Percentiles rank a stretch among this genome's conserved stretches.
These are phyloP conservation scores for Microctenopoma stevenorrisi DNA, from an alignment of 2,797 vertebrate genomes.

Conservation along the genomic window DNA sequence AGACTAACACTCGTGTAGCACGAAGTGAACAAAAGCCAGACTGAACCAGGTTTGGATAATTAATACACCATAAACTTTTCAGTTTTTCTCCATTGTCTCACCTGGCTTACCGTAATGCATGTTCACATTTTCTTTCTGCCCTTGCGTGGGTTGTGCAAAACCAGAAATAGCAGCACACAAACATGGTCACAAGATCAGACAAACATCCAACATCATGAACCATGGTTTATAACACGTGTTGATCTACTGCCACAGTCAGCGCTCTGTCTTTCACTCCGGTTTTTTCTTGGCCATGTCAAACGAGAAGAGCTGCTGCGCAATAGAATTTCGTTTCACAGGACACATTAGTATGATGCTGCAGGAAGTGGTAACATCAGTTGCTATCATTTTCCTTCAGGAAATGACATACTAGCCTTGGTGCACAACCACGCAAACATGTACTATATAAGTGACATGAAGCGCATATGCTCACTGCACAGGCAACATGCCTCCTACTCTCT, in stretches of 20 bases:
- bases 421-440: conserved; percentile 25
- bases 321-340: conserved; percentile 52
- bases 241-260: background rate
- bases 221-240: background rate
- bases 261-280: background rate
- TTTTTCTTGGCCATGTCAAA: background rate
- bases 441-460: conserved; percentile 8
- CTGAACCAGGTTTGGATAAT: background rate
- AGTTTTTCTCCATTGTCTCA: background rate
- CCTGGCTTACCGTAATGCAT: background rate
- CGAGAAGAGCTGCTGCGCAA: background rate
- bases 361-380: conserved; percentile 77
- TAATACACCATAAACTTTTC: background rate
- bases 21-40: background rate
- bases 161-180: background rate
- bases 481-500: background rate
- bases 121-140: background rate
- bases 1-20: background rate
- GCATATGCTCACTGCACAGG: background rate
- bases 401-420: conserved; percentile 65
- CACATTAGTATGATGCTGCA: conserved; percentile 47
- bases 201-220: background rate
- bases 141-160: background rate
- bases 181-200: background rate
- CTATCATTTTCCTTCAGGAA: conserved; percentile 77